These are phyloP conservation scores for Ormyrus pomaceus DNA, from an alignment of 2,888 invertebrate genomes.

Conservation along the genomic window DNA sequence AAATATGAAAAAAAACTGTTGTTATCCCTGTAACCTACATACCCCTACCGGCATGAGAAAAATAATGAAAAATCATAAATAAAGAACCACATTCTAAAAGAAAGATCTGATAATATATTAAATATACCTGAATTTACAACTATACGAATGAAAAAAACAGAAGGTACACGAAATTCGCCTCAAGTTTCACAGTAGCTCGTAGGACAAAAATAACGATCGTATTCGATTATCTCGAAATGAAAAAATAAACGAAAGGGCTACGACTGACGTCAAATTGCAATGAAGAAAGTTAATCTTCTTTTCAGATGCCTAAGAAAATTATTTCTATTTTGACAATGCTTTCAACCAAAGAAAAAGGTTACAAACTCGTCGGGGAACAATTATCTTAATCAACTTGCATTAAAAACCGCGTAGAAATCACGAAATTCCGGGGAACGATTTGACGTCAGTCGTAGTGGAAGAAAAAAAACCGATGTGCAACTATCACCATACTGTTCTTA, in stretches of 20 bases:
- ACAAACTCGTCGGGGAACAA: no score
- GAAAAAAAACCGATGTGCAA: constrained; percentile 8
- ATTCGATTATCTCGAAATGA: constrained; percentile 29
- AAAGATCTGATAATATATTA: constrained; percentile 33
- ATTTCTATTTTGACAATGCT: constrained; percentile 1
- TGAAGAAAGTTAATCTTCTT: background rate
- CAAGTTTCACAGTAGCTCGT: constrained; percentile 37
- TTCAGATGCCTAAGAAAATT: background rate
- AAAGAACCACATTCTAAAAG: constrained; percentile 35
- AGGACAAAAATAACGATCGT: constrained; percentile 26
- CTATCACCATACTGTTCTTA: constrained; percentile 40
- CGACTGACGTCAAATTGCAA: background rate
- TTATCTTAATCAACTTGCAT: no score
- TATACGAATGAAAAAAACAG: constrained; percentile 4
- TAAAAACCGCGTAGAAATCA: background rate
- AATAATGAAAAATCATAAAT: constrained; percentile 9
- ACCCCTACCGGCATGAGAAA: background rate
- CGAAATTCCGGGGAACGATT: background rate
- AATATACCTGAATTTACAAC: constrained; percentile 13
- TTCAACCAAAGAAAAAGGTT: background rate
- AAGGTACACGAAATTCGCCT: constrained; percentile 21
- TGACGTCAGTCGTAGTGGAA: background rate
- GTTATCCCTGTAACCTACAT: background rate
- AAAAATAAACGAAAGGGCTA: background rate
- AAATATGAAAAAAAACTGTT: constrained; percentile 27